These are phyloP conservation scores for Panzeria rudis DNA, from an alignment of 2,888 invertebrate genomes.

Conservation along the genomic window DNA sequence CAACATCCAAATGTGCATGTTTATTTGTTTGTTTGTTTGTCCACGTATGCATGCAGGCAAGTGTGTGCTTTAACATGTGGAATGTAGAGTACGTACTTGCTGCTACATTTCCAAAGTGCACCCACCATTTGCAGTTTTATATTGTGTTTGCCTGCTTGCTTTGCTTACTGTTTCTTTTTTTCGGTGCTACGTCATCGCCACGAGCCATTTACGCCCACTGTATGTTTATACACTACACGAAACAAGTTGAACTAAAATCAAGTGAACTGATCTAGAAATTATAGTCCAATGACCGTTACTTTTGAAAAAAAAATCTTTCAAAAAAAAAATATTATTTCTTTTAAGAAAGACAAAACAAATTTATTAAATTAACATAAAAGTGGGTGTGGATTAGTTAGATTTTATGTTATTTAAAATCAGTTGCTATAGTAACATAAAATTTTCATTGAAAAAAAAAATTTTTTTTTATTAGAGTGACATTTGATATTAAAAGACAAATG, in stretches of 20 bases:
- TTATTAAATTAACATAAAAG: conserved; percentile 26
- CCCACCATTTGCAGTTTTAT: conserved; percentile 65
- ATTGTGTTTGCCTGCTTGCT: conserved; percentile 24
- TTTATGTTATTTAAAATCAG: not conserved
- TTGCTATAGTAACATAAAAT: conserved; percentile 7
- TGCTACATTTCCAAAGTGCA: conserved; percentile 59
- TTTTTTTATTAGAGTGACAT: not conserved
- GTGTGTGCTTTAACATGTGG: conserved; percentile 4
- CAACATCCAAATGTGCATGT: conserved; percentile 7
- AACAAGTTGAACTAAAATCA: conserved; percentile 52
- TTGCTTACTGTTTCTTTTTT: conserved; percentile 26
- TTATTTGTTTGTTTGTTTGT: conserved; percentile 1
- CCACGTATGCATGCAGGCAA: not conserved
- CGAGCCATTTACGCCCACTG: conserved; percentile 71
- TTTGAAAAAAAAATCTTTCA: conserved; percentile 3
- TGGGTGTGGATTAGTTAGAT: conserved; percentile 27
- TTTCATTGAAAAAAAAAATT: not conserved
- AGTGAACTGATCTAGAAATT: conserved; percentile 68
- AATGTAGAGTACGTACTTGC: conserved; percentile 42
- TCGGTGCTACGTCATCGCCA: conserved; percentile 70
- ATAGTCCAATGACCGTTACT: conserved; percentile 67
- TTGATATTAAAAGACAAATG: not conserved
- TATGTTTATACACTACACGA: conserved; percentile 35
- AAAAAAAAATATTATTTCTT: conserved; percentile 24
- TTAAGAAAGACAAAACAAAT: conserved; percentile 14